A percentile compares a stretch with the other conserved stretches of the same genome.
Evolutionary conservation across 2,797 vertebrate genomes (phyloP).

Genomic region (Spinus olivaceus): DNA sequence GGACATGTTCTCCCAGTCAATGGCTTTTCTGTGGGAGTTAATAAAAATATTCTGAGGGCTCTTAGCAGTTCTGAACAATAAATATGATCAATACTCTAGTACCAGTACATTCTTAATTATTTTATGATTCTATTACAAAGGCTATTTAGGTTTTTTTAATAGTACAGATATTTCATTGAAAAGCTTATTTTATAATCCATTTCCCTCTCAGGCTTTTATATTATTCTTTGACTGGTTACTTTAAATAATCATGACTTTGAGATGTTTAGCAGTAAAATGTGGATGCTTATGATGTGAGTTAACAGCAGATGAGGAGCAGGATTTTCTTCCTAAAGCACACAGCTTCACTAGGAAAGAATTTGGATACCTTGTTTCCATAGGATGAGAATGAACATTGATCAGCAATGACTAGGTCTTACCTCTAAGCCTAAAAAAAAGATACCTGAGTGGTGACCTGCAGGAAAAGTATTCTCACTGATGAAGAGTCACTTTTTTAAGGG

Average conservation of each 20-base stretch:
- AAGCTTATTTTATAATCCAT: background rate
- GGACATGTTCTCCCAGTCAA: background rate
- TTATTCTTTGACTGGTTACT: background rate
- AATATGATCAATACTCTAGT: background rate
- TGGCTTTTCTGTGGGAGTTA: background rate
- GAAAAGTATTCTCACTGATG: background rate
- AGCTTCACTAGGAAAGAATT: background rate
- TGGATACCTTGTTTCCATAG: background rate
- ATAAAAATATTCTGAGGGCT: background rate
- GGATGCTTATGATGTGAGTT: background rate
- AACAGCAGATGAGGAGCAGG: background rate
- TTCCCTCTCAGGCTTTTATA: background rate
- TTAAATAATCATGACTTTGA: background rate
- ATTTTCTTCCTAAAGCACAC: background rate
- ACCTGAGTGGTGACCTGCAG: fast-evolving
- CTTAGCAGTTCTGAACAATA: background rate
- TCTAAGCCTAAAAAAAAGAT: background rate
- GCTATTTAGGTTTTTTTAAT: background rate
- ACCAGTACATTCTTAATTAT: background rate
- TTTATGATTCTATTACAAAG: background rate
- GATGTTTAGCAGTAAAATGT: background rate
- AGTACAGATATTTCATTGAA: background rate
- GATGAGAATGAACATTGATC: background rate
- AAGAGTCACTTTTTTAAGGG: background rate
- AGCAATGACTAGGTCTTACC: background rate